Conservation (phyloP, 1,140 invertebrate species). For the Ostrea denselamellosa region DNA sequence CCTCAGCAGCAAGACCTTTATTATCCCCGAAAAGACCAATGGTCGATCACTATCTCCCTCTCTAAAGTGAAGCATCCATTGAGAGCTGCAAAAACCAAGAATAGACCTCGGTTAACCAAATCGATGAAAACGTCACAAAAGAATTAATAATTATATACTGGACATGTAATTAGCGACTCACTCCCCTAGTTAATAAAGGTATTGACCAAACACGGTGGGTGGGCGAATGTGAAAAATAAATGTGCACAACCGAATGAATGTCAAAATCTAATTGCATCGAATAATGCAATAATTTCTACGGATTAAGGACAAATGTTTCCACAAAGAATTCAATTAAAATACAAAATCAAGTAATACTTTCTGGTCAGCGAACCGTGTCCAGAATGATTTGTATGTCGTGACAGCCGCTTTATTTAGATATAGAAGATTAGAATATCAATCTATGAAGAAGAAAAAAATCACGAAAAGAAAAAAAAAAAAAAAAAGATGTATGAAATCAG, state of each 20-base stretch:
- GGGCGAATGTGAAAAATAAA: background rate
- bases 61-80: background rate
- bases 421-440: background rate
- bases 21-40: too few species aligned
- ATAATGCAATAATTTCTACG: background rate
- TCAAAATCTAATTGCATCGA: background rate
- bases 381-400: background rate
- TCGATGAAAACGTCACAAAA: background rate
- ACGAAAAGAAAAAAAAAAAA: background rate
- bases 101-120: background rate
- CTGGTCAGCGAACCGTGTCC: background rate
- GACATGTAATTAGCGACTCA: conserved; percentile 7
- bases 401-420: background rate
- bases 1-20: too few species aligned
- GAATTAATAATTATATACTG: background rate
- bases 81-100: background rate
- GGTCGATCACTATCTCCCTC: too few species aligned
- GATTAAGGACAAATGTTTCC: background rate
- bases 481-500: background rate
- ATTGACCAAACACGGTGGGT: background rate
- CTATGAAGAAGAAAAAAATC: background rate
- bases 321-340: conserved; percentile 23
- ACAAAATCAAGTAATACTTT: background rate
- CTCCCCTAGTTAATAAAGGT: background rate
- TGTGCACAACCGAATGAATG: background rate